A percentile compares a stretch with the other conserved stretches of the same genome.
Conservation (phyloP, 2,797 vertebrate genomes). For the Ctenochaetus hawaiiensis region DNA sequence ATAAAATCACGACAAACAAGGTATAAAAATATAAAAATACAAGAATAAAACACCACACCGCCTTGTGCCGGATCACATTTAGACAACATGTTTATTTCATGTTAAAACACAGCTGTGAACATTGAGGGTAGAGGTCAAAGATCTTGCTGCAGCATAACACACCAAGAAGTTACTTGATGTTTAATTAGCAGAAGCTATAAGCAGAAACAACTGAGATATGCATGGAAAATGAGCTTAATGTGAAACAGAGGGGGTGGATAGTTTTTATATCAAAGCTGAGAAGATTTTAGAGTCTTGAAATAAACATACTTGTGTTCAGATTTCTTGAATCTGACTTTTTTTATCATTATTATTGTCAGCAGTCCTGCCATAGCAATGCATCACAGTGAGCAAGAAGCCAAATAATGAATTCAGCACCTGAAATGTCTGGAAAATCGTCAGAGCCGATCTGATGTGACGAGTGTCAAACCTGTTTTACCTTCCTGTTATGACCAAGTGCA, state of each 20-base stretch:
- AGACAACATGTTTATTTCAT: constrained; percentile 19
- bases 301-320: not conserved
- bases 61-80: too few species aligned
- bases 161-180: not conserved
- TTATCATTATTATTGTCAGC: not conserved
- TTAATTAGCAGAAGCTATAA: not conserved
- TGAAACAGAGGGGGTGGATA: not conserved
- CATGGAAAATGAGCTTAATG: not conserved
- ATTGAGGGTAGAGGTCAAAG: not conserved
- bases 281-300: constrained; percentile 6
- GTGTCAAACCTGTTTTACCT: constrained; percentile 39
- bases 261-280: constrained; percentile 1
- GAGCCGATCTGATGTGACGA: constrained; percentile 25
- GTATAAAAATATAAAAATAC: too few species aligned
- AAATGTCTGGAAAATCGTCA: constrained; percentile 25
- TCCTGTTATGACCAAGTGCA: constrained; percentile 5
- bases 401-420: constrained; percentile 27
- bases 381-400: too few species aligned
- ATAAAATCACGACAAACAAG: too few species aligned
- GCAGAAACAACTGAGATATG: not conserved
- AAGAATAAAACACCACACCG: too few species aligned
- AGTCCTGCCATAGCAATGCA: not conserved
- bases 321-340: constrained; percentile 19
- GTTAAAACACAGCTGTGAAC: constrained; percentile 15
- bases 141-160: not conserved